These are phyloP conservation scores for Dynastes grantii DNA, from an alignment of 2,888 invertebrate genomes.

Conservation along the genomic window DNA sequence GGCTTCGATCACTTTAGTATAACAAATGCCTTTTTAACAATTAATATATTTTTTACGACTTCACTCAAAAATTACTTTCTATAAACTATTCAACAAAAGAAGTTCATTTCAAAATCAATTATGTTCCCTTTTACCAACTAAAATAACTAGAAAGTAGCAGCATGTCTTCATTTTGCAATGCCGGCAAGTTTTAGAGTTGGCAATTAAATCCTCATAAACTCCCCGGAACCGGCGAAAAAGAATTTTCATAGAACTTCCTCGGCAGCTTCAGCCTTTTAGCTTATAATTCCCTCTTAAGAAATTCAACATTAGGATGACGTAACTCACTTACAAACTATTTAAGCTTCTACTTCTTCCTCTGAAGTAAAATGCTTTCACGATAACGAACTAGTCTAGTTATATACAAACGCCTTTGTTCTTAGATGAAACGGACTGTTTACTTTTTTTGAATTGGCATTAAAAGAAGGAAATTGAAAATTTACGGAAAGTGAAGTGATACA, in stretches of 20 bases:
- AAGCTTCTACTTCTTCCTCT: not conserved
- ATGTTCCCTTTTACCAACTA: not conserved
- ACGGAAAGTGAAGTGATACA: no score
- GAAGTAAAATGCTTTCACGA: no score
- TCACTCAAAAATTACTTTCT: no score
- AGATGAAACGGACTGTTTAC: no score
- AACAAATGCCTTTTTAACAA: no score
- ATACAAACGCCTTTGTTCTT: no score
- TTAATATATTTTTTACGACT: no score
- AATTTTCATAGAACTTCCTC: slow-evolving; percentile 23
- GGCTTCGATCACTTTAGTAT: no score
- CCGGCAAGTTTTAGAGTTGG: slow-evolving; percentile 9
- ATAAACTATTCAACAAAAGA: not conserved
- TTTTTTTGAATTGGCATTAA: no score
- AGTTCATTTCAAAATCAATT: not conserved
- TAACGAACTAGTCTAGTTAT: no score
- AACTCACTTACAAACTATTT: slow-evolving; percentile 21
- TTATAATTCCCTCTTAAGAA: slow-evolving; percentile 22
- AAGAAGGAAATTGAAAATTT: no score
- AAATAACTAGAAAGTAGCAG: not conserved
- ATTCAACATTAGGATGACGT: slow-evolving; percentile 11
- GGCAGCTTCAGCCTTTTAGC: not conserved
- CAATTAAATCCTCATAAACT: slow-evolving; percentile 23
- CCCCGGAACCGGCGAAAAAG: slow-evolving; percentile 9
- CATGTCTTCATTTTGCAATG: not conserved